Conservation (phyloP, 2,888 invertebrate genomes). For the Heliconius ismenius region DNA sequence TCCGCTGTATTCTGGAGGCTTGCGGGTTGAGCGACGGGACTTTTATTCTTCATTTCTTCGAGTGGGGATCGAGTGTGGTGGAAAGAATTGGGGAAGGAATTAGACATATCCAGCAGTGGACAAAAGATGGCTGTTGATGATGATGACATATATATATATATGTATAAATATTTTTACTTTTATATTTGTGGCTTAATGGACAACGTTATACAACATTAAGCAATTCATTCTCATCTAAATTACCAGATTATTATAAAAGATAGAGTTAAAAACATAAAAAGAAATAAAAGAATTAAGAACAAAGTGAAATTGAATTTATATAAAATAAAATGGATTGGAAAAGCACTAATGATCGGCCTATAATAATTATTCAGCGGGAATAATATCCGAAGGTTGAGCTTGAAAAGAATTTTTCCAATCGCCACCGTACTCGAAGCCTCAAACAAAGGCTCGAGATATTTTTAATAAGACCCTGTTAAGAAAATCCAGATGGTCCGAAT, state of each 20-base stretch:
- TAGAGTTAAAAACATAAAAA: neutral
- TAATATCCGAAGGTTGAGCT: conserved; percentile 12
- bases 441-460: conserved; percentile 30
- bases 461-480: conserved; percentile 31
- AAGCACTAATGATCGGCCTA: conserved; percentile 19
- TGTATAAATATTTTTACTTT: too few relatives aligned
- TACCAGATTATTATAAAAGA: neutral
- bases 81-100: too few relatives aligned
- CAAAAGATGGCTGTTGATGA: too few relatives aligned
- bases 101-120: too few relatives aligned
- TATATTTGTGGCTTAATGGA: too few relatives aligned
- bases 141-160: too few relatives aligned
- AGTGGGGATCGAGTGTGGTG: too few relatives aligned
- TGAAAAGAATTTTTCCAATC: conserved; percentile 24
- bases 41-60: too few relatives aligned
- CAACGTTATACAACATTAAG: neutral
- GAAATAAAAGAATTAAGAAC: neutral
- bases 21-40: too few relatives aligned
- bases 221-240: neutral
- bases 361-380: conserved; percentile 22
- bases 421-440: conserved; percentile 15
- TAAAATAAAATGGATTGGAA: conserved; percentile 14
- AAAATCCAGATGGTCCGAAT: conserved; percentile 30
- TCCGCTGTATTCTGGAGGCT: too few relatives aligned
- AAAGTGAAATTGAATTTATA: conserved; percentile 2